Evolutionary conservation across 2,797 vertebrate genomes (phyloP).

Genomic region (Sebastes diploproa): DNA sequence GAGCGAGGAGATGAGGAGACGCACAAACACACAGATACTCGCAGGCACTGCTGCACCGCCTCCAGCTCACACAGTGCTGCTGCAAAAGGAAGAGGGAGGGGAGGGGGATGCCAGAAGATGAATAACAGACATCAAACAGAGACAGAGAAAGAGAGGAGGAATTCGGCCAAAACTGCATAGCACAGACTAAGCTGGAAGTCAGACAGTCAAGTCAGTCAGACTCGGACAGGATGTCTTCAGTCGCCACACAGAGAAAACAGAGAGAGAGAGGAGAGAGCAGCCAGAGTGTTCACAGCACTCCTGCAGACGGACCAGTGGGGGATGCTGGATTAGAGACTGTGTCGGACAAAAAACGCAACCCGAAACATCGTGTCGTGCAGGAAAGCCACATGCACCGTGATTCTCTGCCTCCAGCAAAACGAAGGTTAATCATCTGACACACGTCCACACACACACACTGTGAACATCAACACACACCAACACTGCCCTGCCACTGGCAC

Average conservation of each 20-base stretch:
- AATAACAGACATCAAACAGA: slow-evolving; percentile 56
- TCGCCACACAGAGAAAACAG: slow-evolving; percentile 33
- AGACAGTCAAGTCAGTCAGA: slow-evolving; percentile 53
- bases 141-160: slow-evolving; percentile 7
- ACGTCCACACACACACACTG: slow-evolving; percentile 36
- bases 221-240: slow-evolving; percentile 56
- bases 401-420: slow-evolving; percentile 75
- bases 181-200: slow-evolving; percentile 63
- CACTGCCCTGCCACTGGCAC: slow-evolving; percentile 77
- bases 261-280: slow-evolving; percentile 35
- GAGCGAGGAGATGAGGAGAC: slow-evolving; percentile 14
- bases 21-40: slow-evolving; percentile 46
- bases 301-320: slow-evolving; percentile 66
- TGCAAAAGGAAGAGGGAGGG: slow-evolving; percentile 45
- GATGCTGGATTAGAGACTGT: slow-evolving; percentile 74
- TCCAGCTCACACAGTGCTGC: slow-evolving; percentile 58
- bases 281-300: slow-evolving; percentile 61
- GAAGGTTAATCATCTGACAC: slow-evolving; percentile 75
- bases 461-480: slow-evolving; percentile 63
- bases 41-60: slow-evolving; percentile 56
- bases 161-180: slow-evolving; percentile 59
- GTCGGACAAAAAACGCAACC: slow-evolving; percentile 68
- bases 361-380: slow-evolving; percentile 75
- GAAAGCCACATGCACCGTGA: slow-evolving; percentile 84
- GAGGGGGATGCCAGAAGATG: slow-evolving; percentile 47